Conservation (phyloP, 2,888 invertebrate genomes). For the Rhimphoctona megacephalus region DNA sequence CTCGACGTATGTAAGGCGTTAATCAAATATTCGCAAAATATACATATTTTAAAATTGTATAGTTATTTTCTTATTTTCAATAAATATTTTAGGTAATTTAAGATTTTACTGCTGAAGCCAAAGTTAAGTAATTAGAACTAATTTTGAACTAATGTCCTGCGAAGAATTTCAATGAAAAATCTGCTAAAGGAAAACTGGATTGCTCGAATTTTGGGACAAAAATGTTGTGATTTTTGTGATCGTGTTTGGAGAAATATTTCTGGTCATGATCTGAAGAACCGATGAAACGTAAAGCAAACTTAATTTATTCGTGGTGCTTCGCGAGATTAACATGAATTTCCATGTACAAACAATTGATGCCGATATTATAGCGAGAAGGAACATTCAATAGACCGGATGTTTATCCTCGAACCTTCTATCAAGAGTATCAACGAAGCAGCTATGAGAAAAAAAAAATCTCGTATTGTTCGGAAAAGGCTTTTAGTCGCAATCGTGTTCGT, state of each 20-base stretch:
- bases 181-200: background rate
- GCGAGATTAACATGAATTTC: background rate
- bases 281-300: background rate
- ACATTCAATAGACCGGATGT: slow-evolving; percentile 41
- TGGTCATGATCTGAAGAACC: background rate
- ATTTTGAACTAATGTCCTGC: no score
- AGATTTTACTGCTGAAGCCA: no score
- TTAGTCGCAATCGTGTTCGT: slow-evolving; percentile 61
- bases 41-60: no score
- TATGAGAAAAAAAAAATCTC: background rate
- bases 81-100: no score
- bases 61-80: no score
- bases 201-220: background rate
- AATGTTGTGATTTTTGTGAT: background rate
- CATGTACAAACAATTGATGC: slow-evolving; percentile 27
- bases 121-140: no score
- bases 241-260: background rate
- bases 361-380: slow-evolving; percentile 24
- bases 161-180: no score
- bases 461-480: slow-evolving; percentile 45
- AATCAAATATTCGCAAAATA: no score
- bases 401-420: slow-evolving; percentile 41
- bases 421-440: slow-evolving; percentile 49
- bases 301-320: background rate
- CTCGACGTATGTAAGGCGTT: no score